A percentile compares a stretch with the other conserved stretches of the same genome.
Conservation (phyloP, 2,113 vertebrate species). For the Neolamprologus tretocephalus region DNA sequence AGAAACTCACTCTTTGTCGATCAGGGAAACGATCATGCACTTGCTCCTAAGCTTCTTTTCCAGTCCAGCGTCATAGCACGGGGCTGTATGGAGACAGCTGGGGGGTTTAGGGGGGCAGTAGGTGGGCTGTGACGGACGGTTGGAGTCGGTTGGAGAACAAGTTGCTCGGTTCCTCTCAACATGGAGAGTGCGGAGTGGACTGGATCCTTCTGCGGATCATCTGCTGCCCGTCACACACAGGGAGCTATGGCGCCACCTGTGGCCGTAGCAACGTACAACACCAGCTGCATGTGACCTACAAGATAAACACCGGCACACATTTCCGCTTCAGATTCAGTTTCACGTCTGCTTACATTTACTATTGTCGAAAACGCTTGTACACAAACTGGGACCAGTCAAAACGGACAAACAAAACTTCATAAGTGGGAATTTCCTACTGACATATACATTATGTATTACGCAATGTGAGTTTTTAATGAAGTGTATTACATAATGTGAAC, state of each 20-base stretch:
- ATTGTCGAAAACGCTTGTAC: not conserved
- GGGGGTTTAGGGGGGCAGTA: not conserved
- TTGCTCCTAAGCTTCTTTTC: not conserved
- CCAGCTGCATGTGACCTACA: not conserved
- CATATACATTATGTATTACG: not conserved
- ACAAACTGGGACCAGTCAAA: not conserved
- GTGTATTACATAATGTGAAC: not conserved
- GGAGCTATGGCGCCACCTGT: conserved; percentile 42
- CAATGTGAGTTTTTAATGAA: not conserved
- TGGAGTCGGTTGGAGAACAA: conserved; percentile 29
- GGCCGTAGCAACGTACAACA: not conserved
- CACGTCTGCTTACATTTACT: not conserved
- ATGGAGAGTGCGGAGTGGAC: conserved; percentile 42
- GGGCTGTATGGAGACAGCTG: not conserved
- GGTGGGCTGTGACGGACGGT: not conserved
- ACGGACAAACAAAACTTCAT: not conserved
- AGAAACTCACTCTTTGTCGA: conserved; percentile 45
- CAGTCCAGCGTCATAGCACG: conserved; percentile 42
- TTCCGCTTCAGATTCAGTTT: not conserved
- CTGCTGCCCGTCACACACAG: not conserved
- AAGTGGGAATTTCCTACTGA: not conserved
- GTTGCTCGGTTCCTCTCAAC: conserved; percentile 41
- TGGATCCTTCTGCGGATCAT: conserved; percentile 23
- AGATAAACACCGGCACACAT: not conserved
- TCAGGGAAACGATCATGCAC: not conserved